Base-by-base conservation (phyloP, 1,140 invertebrate genomes). In the Streblospio benedicti region DNA sequence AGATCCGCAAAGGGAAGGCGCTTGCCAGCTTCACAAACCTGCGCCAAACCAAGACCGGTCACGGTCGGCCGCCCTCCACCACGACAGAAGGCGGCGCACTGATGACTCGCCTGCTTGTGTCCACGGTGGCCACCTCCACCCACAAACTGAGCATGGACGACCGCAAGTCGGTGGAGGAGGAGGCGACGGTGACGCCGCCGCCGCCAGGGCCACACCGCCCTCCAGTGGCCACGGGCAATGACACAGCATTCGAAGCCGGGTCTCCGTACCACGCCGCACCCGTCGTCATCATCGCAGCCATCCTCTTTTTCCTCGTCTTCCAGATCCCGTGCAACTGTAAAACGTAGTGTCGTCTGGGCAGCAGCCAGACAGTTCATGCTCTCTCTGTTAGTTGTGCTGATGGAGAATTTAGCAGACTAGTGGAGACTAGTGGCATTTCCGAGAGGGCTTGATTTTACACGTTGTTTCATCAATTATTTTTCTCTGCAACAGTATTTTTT, bases 321-420 rank as follows among this genome's bases (percentile, higher is more conserved):
- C 50, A 52, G 33, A 52, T 52, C 20, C 50, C 50, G 30, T 52
- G 50, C n/a, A n/a, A n/a, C n/a, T n/a, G n/a, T n/a, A n/a, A n/a
- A n/a, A n/a, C n/a, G n/a, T n/a, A n/a, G n/a, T n/a, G n/a, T n/a
- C n/a, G n/a, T n/a, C n/a, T n/a, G n/a, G n/a, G n/a, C n/a, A n/a
- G n/a, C n/a, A n/a, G n/a, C n/a, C n/a, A n/a, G n/a, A n/a, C n/a
- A n/a, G n/a, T n/a, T n/a, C n/a, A n/a, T n/a, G n/a, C n/a, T n/a
- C n/a, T n/a, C n/a, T n/a, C n/a, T n/a, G n/a, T n/a, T n/a, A n/a
- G n/a, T n/a, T n/a, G n/a, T n/a, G n/a, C n/a, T n/a, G n/a, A n/a
- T n/a, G n/a, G n/a, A n/a, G n/a, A n/a, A n/a, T n/a, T n/a, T n/a
- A n/a, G n/a, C n/a, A n/a, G n/a, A n/a, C n/a, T n/a, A n/a, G n/a